Base-by-base conservation (phyloP, 2,797 vertebrate genomes). In the Phylloscopus collybita region DNA sequence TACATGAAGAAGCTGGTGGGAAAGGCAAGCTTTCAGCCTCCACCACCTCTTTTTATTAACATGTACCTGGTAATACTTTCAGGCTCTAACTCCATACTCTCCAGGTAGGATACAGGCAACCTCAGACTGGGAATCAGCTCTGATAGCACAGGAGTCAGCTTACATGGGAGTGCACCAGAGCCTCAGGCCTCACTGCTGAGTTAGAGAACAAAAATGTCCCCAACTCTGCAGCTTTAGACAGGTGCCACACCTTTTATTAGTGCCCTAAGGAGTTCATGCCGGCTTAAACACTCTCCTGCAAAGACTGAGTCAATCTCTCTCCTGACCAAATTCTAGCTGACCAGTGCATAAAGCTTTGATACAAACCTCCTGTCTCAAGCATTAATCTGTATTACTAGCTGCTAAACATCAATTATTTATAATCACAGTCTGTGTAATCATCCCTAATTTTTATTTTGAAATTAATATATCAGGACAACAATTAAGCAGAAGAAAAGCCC, bases 1-100 rank as follows among this genome's bases (percentile, higher is more conserved):
- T 51, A 90, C 67, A 73, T 88, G 80, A 88, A 91, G 92, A 86
- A 80, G 84, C 76, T 83, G 23, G 44, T 84, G 61, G 72, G 50
- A 62, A 76, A 95, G 80, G 50, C 4, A 25, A 74, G 38, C 4
- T 80, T 91, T 86, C 90, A 94, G 81, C 64, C 89, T 62, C 61
- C 50, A 44, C 27, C 79, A 81, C 54, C 70, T 81, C 82, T 94
- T 93, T 95, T 96, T 61, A 74, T 34, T 54, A 65, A 25, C 53
- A 85, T 7, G 45, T 91, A 85, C 72, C 81, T 86, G 49, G 54
- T 87, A 80, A 85, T 53, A 25, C 47, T 90, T 94, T 88, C 78
- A 78, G 56, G 36, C 32, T 44, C 53, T 57, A 71, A 54, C 9
- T 84, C 62, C 16, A 0, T n/a, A 17, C 64, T 88, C 57, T 36